These are phyloP conservation scores for Rutilus rutilus DNA, from an alignment of 2,113 vertebrate genomes.

Conservation along the genomic window DNA sequence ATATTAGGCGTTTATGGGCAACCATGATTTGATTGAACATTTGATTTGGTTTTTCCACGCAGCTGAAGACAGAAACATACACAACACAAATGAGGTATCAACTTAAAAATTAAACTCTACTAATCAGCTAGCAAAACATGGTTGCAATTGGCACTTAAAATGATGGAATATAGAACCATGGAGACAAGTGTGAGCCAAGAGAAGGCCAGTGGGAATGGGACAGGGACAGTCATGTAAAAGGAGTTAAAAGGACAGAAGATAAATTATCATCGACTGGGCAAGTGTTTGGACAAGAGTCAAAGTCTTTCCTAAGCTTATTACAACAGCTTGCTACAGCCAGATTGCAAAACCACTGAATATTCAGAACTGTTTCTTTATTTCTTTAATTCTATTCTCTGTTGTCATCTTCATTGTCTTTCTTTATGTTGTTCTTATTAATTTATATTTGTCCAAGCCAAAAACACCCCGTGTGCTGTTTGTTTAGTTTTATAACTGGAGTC, in stretches of 20 bases:
- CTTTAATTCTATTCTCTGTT: slow-evolving; percentile 43
- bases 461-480: not conserved
- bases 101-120: slow-evolving; percentile 14
- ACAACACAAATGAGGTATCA: slow-evolving; percentile 1
- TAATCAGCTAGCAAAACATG: slow-evolving; percentile 14
- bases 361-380: slow-evolving; percentile 5
- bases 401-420: not conserved
- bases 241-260: slow-evolving; percentile 1
- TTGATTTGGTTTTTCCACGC: not conserved
- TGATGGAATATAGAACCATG: not conserved
- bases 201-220: not conserved
- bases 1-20: not conserved
- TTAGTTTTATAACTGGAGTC: not conserved
- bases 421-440: not conserved
- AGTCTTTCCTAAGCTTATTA: not conserved
- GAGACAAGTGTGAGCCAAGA: not conserved
- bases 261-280: slow-evolving; percentile 8
- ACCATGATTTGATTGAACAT: not conserved
- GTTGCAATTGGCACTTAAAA: not conserved
- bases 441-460: not conserved
- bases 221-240: not conserved
- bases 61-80: slow-evolving; percentile 14
- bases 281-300: slow-evolving; percentile 12
- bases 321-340: slow-evolving; percentile 10
- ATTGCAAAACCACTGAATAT: slow-evolving; percentile 1